Base-by-base conservation (phyloP, 2,113 vertebrate genomes). In the Papio anubis region DNA sequence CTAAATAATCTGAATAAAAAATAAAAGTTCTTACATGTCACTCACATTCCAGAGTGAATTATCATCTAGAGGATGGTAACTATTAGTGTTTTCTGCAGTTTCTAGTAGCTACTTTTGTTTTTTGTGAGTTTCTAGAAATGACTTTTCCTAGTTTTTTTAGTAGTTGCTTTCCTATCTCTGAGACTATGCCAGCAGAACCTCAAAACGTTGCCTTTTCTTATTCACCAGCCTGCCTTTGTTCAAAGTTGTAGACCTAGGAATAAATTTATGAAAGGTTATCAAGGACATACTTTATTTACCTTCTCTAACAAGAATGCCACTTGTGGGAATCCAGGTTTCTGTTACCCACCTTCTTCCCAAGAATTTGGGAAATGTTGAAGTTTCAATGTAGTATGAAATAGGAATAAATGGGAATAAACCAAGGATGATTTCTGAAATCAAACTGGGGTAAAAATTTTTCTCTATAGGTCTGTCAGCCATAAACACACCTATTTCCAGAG, bases 1-100 rank as follows among this genome's bases (percentile, higher is more conserved):
- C 75, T 81, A 92, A 89, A 23, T 70, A 95, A 96, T 40, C 12
- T 83, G 75, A 76, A 88, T 78, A 35, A 94, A 97, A 95, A 79
- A 70, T 32, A 23, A 59, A 92, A 79, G 48, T 93, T 9, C 18
- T 83, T 79, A 76, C 35, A 61, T 4, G 16, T 87, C 18, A 89
- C 14, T 94, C 52, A 86, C 21, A 94, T 57, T 86, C 43, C 61
- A 83, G 18, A 76, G n/a, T 43, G 32, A 93, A 61, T 89, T 85
- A 81, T 8, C 45, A 88, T 88, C 27, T 50, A 61, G 14, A 92
- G 83, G 16, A 86, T 86, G 43, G 50, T 38, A 61, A 61, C 25
- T 61, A 61, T 61, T 61, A 25, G 59, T 61, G 59, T 61, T 20
- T 73, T 78, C 70, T 78, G 78, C 5, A 90, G 17, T 87, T 90